Conservation (phyloP, 2,113 vertebrate species). For the Cichladusa arquata region DNA sequence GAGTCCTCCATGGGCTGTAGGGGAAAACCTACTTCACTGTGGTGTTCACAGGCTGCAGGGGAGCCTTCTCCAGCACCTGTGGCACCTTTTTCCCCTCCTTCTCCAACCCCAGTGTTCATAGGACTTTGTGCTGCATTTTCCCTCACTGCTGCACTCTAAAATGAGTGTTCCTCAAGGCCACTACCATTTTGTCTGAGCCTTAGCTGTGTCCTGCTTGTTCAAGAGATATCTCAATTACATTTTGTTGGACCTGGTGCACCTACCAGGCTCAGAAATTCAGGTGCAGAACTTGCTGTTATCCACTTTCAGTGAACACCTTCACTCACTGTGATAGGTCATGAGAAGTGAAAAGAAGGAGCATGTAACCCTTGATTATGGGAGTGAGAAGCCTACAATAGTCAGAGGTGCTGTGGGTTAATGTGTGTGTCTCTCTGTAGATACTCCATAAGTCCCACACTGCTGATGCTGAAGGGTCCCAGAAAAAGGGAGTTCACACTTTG, state of each 20-base stretch:
- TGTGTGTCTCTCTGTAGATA: neutral
- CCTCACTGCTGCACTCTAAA: neutral
- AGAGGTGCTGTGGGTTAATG: neutral
- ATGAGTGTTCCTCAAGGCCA: accelerated
- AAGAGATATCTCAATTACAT: neutral
- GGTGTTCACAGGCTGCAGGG: neutral
- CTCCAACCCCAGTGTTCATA: neutral
- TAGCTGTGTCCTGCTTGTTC: neutral
- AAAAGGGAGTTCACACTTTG: neutral
- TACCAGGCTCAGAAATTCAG: neutral
- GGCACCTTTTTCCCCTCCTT: neutral
- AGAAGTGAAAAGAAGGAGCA: neutral
- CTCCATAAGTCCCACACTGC: accelerated
- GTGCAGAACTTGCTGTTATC: neutral
- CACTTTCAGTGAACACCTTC: neutral
- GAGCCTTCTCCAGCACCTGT: neutral
- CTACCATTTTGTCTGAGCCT: neutral
- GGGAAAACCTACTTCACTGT: neutral
- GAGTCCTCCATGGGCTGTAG: neutral
- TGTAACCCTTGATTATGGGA: neutral
- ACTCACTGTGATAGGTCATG: neutral
- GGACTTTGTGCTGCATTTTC: neutral
- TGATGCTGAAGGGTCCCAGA: neutral
- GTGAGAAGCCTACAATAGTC: neutral
- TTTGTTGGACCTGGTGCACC: neutral